Evolutionary conservation across 2,797 vertebrate species (phyloP).

Genomic region (Sparus aurata): DNA sequence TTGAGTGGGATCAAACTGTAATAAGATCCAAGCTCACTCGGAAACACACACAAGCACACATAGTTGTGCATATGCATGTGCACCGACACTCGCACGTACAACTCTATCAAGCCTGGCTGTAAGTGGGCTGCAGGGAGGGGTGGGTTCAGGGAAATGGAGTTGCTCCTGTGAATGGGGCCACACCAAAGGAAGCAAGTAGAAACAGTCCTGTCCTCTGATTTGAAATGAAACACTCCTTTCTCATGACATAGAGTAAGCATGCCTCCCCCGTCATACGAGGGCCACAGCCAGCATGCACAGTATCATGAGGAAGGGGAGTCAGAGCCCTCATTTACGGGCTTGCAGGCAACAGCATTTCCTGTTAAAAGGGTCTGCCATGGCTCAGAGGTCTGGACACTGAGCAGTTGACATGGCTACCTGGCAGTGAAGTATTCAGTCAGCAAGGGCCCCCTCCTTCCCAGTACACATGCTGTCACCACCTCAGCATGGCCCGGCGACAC

Average conservation of each 20-base stretch:
- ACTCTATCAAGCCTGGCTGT: slow-evolving; percentile 72
- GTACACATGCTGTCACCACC: slow-evolving; percentile 82
- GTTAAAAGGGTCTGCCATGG: slow-evolving; percentile 56
- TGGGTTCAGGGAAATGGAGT: slow-evolving; percentile 69
- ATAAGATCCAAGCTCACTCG: slow-evolving; percentile 86
- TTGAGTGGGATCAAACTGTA: slow-evolving; percentile 91
- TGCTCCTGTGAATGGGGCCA: slow-evolving; percentile 82
- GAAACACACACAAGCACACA: slow-evolving; percentile 76
- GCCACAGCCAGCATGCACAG: slow-evolving; percentile 63
- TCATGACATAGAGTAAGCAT: slow-evolving; percentile 70
- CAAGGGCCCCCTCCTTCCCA: slow-evolving; percentile 56
- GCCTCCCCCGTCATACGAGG: slow-evolving; percentile 62
- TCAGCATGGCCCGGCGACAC: slow-evolving; percentile 83
- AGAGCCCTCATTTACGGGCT: slow-evolving; percentile 54
- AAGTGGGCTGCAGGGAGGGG: slow-evolving; percentile 76
- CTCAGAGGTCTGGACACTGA: slow-evolving; percentile 66
- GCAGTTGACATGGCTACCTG: slow-evolving; percentile 76
- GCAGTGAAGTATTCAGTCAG: slow-evolving; percentile 78
- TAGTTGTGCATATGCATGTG: slow-evolving; percentile 69
- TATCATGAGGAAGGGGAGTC: slow-evolving; percentile 66
- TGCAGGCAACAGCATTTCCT: slow-evolving; percentile 66
- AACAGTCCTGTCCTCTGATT: slow-evolving; percentile 79
- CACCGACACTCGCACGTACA: slow-evolving; percentile 57
- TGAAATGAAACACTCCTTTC: slow-evolving; percentile 85
- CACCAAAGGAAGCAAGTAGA: slow-evolving; percentile 81